A percentile compares a stretch with the other conserved stretches of the same genome.
Conservation (phyloP, 2,888 invertebrate genomes). For the Cosmopolites sordidus region DNA sequence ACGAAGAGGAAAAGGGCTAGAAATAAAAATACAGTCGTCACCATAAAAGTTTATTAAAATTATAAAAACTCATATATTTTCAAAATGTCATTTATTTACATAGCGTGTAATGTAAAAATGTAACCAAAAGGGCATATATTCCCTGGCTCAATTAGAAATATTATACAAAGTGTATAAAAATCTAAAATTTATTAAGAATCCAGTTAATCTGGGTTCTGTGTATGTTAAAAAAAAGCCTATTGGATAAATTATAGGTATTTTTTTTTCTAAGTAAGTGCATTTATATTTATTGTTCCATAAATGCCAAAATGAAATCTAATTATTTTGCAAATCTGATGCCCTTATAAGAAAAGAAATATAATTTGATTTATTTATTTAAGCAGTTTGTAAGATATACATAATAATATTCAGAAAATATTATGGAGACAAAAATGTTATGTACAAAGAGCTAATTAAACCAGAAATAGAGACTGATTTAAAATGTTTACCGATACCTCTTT, state of each 20-base stretch:
- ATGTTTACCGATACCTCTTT: constrained; percentile 9
- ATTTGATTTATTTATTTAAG: too few relatives aligned
- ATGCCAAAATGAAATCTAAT: too few relatives aligned
- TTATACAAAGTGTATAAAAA: constrained; percentile 7
- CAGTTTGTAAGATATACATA: too few relatives aligned
- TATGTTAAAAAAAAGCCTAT: neutral
- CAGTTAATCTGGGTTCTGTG: neutral
- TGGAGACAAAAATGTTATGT: too few relatives aligned
- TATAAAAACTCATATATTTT: constrained; percentile 16
- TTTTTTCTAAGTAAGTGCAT: too few relatives aligned
- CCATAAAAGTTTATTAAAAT: constrained; percentile 20
- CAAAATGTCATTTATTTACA: constrained; percentile 19
- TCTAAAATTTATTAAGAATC: neutral
- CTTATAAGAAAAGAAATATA: neutral
- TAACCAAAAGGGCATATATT: constrained; percentile 5
- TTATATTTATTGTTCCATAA: too few relatives aligned
- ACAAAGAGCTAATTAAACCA: neutral
- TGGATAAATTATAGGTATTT: neutral
- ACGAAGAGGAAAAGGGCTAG: neutral
- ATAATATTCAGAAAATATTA: too few relatives aligned
- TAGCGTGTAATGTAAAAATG: constrained; percentile 7
- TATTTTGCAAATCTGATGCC: neutral
- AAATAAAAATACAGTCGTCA: constrained; percentile 9
- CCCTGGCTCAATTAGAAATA: neutral
- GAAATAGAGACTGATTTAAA: neutral